These are phyloP conservation scores for Drosophila kurseongensis DNA, from an alignment of 1,140 invertebrate species.

Conservation along the genomic window DNA sequence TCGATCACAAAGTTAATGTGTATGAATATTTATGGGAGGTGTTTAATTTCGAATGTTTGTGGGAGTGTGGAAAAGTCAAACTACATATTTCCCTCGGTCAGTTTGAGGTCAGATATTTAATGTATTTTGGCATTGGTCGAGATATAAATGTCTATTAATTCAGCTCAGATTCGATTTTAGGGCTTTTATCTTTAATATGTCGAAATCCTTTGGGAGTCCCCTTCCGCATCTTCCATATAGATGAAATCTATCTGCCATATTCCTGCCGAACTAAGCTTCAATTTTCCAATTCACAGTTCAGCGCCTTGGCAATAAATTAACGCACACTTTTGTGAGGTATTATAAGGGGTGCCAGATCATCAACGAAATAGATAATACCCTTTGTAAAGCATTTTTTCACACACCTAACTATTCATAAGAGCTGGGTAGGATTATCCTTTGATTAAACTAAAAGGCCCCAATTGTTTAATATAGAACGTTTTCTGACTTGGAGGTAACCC, in stretches of 20 bases:
- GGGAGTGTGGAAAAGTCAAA: not conserved
- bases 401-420: constrained; percentile 17
- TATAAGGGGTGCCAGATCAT: not conserved
- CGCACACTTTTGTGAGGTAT: not conserved
- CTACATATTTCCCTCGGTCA: not conserved
- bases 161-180: not conserved
- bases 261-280: constrained; percentile 22
- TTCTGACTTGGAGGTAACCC: too few relatives aligned
- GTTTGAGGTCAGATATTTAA: constrained; percentile 8
- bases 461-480: too few relatives aligned
- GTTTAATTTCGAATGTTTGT: not conserved
- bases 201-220: constrained; percentile 5
- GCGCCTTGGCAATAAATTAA: constrained; percentile 23
- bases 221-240: constrained; percentile 1
- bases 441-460: too few relatives aligned
- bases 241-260: constrained; percentile 7
- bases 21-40: constrained; percentile 54
- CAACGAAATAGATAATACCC: not conserved
- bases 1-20: constrained; percentile 59
- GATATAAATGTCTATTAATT: not conserved
- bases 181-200: constrained; percentile 13
- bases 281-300: constrained; percentile 59
- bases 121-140: not conserved
- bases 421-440: too few relatives aligned
- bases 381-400: not conserved